Evolutionary conservation across 1,140 invertebrate genomes (phyloP), one percentile per base, ranked within the genome.

Genomic region (Zaprionus camerounensis): DNA sequence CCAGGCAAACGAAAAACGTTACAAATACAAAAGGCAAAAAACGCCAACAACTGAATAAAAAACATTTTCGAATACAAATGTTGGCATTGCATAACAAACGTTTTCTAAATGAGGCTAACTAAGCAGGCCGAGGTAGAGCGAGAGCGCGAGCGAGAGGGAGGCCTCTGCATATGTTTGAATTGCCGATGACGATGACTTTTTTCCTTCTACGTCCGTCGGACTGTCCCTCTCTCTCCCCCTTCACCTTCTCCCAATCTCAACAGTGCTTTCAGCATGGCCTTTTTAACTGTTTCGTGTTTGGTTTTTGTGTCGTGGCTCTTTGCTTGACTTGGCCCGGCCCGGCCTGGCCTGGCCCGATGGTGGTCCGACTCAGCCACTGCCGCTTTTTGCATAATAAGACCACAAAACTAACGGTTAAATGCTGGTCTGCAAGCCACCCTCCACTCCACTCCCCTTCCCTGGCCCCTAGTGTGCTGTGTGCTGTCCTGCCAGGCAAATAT

Each of bases 21-120:
- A 70, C 63, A 78, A 65, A 46, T 62, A 72, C 63, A 81, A 78
- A 77, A 75, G 66, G 36, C 55, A 71, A 81, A 86, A 88, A 80
- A 87, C 31, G 86, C 91, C 82, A 82, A 82, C 82, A 90, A 91
- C 85, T 86, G 86, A 91, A 90, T 85, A 91, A 91, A 91, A 91
- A 91, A 91, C 86, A 91, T 91, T 91, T 91, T 91, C 86, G 86
- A 91, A 91, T 86, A 91, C 84, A 91, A 91, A 91, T 91, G 90
- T 90, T 91, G 90, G 90, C 90, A 91, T 91, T 91, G 88, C 90
- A 91, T 91, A 91, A 91, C 90, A 91, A 91, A 91, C 90, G 90
- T 91, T 91, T 90, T 90, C 84, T 91, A 91, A 91, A 91, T 91
- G 90, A 91, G 90, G 88, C 90, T 91, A 91, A 91, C 90, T 91